Conservation (phyloP, 2,797 vertebrate species). For the Pelodytes ibericus region DNA sequence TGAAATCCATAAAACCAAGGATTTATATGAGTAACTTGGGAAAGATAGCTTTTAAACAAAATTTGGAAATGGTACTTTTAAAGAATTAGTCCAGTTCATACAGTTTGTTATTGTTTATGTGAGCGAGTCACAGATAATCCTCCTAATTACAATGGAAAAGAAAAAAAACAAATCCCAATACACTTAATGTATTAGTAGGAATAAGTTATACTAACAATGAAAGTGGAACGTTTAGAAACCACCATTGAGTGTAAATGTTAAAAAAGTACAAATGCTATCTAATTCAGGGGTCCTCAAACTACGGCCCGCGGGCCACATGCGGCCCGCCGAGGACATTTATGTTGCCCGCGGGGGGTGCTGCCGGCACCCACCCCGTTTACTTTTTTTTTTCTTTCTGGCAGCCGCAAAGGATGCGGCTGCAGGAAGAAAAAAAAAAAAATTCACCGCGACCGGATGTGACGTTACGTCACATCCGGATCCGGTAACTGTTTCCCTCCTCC, state of each 20-base stretch:
- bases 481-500: too few species aligned
- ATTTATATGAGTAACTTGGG: slow-evolving; percentile 2
- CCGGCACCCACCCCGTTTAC: too few species aligned
- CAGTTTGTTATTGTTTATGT: not conserved
- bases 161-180: not conserved
- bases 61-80: not conserved
- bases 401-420: too few species aligned
- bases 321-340: too few species aligned
- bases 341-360: too few species aligned
- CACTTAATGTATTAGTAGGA: not conserved
- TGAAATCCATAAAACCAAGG: not conserved
- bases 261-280: not conserved
- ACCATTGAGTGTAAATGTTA: not conserved
- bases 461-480: too few species aligned
- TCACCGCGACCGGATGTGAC: too few species aligned
- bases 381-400: too few species aligned
- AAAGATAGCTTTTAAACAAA: not conserved
- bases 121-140: not conserved
- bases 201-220: not conserved
- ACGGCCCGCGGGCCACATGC: too few species aligned
- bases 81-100: not conserved
- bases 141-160: not conserved
- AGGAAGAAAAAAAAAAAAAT: too few species aligned
- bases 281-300: too few species aligned
- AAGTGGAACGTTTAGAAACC: not conserved